These are phyloP conservation scores for Tenthredo notha DNA, from an alignment of 2,888 invertebrate species.

Conservation along the genomic window DNA sequence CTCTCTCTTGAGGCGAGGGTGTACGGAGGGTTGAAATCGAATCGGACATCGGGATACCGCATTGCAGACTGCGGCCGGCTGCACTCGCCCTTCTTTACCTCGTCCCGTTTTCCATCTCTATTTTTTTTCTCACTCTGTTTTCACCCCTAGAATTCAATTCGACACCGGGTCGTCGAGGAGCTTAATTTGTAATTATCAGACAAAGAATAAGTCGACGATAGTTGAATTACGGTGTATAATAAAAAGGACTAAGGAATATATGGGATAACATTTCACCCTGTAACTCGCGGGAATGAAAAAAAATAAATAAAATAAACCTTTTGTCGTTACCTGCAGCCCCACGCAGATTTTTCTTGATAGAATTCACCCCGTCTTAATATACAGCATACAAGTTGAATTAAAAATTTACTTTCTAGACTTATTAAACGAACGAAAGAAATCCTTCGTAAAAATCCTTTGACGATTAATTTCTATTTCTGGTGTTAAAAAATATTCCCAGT, in stretches of 20 bases:
- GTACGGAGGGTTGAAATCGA: slow-evolving; percentile 46
- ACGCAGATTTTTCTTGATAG: background rate
- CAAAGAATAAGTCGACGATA: slow-evolving; percentile 24
- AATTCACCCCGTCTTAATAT: background rate
- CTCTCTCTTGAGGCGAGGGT: slow-evolving; percentile 16
- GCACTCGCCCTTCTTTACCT: slow-evolving; percentile 60
- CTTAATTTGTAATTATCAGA: background rate
- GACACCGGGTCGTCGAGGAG: background rate
- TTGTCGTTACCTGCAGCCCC: background rate
- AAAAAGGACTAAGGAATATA: background rate
- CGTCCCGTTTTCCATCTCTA: slow-evolving; percentile 57
- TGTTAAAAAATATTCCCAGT: background rate
- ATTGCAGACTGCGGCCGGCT: slow-evolving; percentile 53
- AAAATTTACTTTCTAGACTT: background rate
- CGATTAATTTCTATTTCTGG: background rate
- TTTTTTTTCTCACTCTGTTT: slow-evolving; percentile 49
- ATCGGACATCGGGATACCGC: slow-evolving; percentile 53
- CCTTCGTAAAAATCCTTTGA: no score
- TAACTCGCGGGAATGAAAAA: background rate
- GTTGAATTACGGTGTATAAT: slow-evolving; percentile 28
- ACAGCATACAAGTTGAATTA: background rate
- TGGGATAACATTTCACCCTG: background rate
- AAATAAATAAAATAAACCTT: no score
- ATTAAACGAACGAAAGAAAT: background rate
- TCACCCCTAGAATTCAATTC: slow-evolving; percentile 56